These are phyloP conservation scores for Arenaria interpres DNA, from an alignment of 2,113 vertebrate genomes.

Conservation along the genomic window DNA sequence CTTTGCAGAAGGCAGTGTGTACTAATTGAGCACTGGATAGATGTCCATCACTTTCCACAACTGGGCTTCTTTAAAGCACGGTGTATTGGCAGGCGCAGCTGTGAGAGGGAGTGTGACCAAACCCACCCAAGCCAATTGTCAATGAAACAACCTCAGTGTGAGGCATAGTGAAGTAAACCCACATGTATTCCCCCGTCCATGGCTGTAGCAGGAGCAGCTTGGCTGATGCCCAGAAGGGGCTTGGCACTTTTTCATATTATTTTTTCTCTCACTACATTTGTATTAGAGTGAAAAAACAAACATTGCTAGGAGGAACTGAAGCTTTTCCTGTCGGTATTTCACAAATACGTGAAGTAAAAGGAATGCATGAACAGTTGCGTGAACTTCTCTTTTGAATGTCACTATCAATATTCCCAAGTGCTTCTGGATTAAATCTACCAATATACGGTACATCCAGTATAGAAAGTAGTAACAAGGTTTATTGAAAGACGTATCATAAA, in stretches of 20 bases:
- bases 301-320: not conserved
- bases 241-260: not conserved
- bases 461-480: not conserved
- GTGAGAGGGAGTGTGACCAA: not conserved
- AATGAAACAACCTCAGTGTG: not conserved
- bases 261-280: not conserved
- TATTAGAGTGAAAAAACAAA: not conserved
- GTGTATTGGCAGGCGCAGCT: not conserved
- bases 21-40: not conserved
- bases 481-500: not conserved
- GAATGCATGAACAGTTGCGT: not conserved
- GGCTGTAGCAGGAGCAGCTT: not conserved
- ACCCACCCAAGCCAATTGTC: not conserved
- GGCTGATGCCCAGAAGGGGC: not conserved
- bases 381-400: not conserved
- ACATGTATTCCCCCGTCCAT: not conserved
- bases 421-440: not conserved
- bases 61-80: not conserved
- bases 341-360: not conserved
- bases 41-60: accelerated
- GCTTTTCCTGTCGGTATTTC: not conserved
- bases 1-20: not conserved
- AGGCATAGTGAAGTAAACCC: not conserved
- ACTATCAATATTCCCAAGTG: not conserved
- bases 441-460: no score